Conservation (phyloP, 2,888 invertebrate species). For the Drosophila koepferae region DNA sequence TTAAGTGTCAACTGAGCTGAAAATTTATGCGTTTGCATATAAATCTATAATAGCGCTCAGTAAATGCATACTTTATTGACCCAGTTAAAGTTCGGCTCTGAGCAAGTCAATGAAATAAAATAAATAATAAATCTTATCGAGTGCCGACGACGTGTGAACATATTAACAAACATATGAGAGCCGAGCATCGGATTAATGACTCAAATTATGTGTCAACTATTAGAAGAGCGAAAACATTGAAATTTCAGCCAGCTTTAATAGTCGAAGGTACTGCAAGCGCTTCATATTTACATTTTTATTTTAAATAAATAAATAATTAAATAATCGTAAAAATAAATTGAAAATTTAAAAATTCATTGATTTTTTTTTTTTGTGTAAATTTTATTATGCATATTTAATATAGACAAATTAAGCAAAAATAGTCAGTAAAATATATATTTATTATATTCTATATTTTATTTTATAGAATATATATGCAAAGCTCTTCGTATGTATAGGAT, state of each 20-base stretch:
- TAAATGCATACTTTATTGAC: conserved; percentile 38
- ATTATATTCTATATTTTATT: no score
- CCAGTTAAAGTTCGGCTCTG: conserved; percentile 18
- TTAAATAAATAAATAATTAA: no score
- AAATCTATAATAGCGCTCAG: conserved; percentile 40
- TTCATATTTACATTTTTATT: neutral
- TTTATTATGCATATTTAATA: no score
- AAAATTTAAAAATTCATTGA: neutral
- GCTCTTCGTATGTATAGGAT: no score
- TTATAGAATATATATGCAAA: no score
- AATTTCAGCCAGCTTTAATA: neutral
- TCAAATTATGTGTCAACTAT: conserved; percentile 4
- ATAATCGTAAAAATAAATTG: neutral
- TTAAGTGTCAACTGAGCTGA: conserved; percentile 43
- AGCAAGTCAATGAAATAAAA: conserved; percentile 37
- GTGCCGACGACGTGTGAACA: conserved; percentile 20
- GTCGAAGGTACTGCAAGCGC: neutral
- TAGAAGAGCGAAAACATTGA: neutral
- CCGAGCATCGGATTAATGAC: neutral
- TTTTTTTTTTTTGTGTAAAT: no score
- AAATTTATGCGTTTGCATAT: conserved; percentile 64
- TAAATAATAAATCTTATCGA: conserved; percentile 24
- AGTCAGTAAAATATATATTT: no score
- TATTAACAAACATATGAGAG: neutral
- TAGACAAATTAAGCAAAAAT: no score